Percentiles rank a stretch among this genome's conserved stretches.
phyloP scores from a whole-genome alignment of 2,888 invertebrate species.

The Parthenolecanium corni region DNA sequence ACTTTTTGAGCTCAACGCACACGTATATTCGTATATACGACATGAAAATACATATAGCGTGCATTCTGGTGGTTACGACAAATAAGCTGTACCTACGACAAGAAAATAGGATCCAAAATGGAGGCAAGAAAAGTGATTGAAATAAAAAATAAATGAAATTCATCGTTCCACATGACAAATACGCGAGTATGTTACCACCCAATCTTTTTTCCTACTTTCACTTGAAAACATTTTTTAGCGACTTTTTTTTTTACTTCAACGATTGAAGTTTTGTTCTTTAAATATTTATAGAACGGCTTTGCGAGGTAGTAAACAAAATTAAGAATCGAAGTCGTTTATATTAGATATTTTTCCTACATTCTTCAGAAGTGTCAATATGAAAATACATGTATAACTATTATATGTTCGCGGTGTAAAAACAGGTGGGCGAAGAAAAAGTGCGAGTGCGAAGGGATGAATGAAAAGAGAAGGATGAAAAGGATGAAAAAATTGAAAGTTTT shows the following conservation, averaged over 20 bases:
- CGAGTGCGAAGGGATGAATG: too few species aligned
- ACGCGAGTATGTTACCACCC: background rate
- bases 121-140: background rate
- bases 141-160: constrained; percentile 9
- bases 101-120: too few species aligned
- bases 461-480: too few species aligned
- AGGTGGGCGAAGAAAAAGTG: too few species aligned
- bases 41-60: background rate
- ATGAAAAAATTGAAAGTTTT: too few species aligned
- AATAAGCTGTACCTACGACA: too few species aligned
- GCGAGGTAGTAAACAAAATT: constrained; percentile 14
- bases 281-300: constrained; percentile 12
- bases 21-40: background rate
- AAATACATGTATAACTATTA: too few species aligned
- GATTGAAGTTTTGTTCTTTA: constrained; percentile 15
- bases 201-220: background rate
- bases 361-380: background rate
- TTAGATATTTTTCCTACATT: background rate
- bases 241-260: background rate
- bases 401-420: too few species aligned
- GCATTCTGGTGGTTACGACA: background rate
- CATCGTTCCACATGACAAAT: constrained; percentile 11
- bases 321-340: constrained; percentile 12
- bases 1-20: background rate
- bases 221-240: too few species aligned